A percentile compares a stretch with the other conserved stretches of the same genome.
Evolutionary conservation across 2,888 invertebrate species (phyloP).

Genomic region (Drosophila kambysellisi): DNA sequence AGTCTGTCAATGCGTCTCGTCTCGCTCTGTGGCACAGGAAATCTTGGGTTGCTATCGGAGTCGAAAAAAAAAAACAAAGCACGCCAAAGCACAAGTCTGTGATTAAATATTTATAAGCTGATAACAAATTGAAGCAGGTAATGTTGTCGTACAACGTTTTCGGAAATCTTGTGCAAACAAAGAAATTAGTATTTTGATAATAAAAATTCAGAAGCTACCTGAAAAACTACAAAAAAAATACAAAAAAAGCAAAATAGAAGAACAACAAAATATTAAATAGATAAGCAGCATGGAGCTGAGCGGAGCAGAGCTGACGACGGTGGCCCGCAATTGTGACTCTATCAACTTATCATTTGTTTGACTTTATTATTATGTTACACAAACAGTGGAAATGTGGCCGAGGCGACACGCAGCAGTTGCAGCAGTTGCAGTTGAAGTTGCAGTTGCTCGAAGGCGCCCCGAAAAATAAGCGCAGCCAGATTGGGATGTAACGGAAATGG

Average conservation of each 20-base stretch:
- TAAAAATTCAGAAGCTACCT: constrained; percentile 81
- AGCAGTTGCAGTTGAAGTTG: not conserved
- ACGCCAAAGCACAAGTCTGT: constrained; percentile 77
- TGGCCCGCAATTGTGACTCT: constrained; percentile 71
- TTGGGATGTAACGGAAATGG: constrained; percentile 42
- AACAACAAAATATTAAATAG: constrained; percentile 68
- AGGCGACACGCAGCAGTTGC: constrained; percentile 5
- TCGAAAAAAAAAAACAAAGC: constrained; percentile 41
- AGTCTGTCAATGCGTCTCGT: not conserved
- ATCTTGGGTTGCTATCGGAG: constrained; percentile 60
- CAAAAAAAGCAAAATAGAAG: constrained; percentile 38
- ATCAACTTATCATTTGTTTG: constrained; percentile 82
- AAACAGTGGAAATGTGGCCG: constrained; percentile 65
- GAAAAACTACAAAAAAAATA: constrained; percentile 41
- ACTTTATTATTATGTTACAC: constrained; percentile 78
- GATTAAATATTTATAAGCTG: constrained; percentile 82
- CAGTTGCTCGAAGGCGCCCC: not conserved
- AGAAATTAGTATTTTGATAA: constrained; percentile 81
- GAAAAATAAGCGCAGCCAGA: constrained; percentile 2
- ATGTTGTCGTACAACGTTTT: constrained; percentile 29
- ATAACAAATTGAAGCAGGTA: constrained; percentile 75
- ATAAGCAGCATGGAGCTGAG: constrained; percentile 55
- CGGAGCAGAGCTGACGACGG: constrained; percentile 21
- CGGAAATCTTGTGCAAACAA: constrained; percentile 79
- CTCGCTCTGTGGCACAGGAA: constrained; percentile 23